Evolutionary conservation across 2,888 invertebrate species (phyloP), one percentile per base, ranked within the genome.

Genomic region (Diarsia mendica): DNA sequence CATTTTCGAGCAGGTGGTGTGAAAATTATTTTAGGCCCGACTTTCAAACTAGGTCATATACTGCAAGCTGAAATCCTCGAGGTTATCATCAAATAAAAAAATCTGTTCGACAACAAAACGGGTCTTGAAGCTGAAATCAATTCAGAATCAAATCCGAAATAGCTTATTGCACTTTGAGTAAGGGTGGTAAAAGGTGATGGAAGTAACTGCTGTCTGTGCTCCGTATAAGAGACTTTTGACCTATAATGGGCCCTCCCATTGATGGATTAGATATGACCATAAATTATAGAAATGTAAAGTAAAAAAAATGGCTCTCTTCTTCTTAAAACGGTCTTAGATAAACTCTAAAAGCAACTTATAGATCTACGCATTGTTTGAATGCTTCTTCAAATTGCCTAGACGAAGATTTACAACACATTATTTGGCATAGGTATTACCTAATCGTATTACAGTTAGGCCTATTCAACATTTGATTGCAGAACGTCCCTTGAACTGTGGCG

Each of bases 401-500:
- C 11, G 39, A 44, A 39, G 20, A 81, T 81, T 58, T 33, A 76
- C 51, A 48, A 48, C 23, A 20, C 6, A 0, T 53, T 53, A 51
- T 63, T 65, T 44, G 69, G 46, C 61, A 28, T 79, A n/a, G n/a
- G n/a, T n/a, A 49, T 77, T 82, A 68, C 60, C 46, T 65, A 67
- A 78, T 46, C 23, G 6, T 72, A 82, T 67, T 80, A 78, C 65
- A 68, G 44, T 68, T 68, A 65, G 39, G 61, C 61, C 39, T 80
- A 73, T 83, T 73, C 67, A 77, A 44, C 28, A 53, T n/a, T 61
- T 18, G 60, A 77, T 77, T 80, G 55, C 66, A 55, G 39, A 65
- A 49, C 18, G 23, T 80, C 72, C 64, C 49, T 68, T 78, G 83
- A 73, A 83, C 80, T 68, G 61, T 61, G 55, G 51, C 28, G 60